Conservation (phyloP, 2,888 invertebrate species). For the Tipula helvola region DNA sequence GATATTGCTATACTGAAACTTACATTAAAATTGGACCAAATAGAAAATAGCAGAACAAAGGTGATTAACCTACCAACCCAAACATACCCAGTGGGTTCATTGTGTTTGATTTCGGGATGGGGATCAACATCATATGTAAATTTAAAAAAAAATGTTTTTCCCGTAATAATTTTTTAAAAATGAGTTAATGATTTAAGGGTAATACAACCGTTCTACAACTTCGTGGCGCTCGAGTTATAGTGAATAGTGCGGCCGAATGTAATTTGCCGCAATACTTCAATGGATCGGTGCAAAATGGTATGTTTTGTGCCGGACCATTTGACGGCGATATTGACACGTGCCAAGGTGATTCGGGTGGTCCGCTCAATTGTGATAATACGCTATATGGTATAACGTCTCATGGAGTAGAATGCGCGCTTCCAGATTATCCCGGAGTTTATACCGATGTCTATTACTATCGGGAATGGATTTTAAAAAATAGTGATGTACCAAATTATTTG, state of each 20-base stretch:
- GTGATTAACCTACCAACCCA: neutral
- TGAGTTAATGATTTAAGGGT: neutral
- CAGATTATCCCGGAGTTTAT: neutral
- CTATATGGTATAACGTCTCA: neutral
- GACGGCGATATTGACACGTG: slow-evolving; percentile 11
- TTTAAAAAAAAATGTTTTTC: neutral
- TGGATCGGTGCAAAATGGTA: neutral
- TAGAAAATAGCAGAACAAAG: too few relatives aligned
- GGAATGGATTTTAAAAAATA: neutral
- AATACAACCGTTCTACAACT: neutral
- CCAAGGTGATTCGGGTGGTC: slow-evolving; percentile 13
- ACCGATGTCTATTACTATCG: neutral
- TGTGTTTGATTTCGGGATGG: slow-evolving; percentile 9
- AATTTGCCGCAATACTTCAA: neutral
- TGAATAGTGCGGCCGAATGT: neutral
- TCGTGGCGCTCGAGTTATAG: neutral
- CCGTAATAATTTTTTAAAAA: too few relatives aligned
- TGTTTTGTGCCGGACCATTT: slow-evolving; percentile 14
- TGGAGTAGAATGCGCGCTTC: neutral
- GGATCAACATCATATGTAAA: slow-evolving; percentile 5
- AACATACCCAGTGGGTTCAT: neutral
- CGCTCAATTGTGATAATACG: neutral
- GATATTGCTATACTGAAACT: neutral
- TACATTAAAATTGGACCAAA: neutral
- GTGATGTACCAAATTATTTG: neutral